Base-by-base conservation (phyloP, 2,888 invertebrate genomes). In the Parascotia fuliginaria region DNA sequence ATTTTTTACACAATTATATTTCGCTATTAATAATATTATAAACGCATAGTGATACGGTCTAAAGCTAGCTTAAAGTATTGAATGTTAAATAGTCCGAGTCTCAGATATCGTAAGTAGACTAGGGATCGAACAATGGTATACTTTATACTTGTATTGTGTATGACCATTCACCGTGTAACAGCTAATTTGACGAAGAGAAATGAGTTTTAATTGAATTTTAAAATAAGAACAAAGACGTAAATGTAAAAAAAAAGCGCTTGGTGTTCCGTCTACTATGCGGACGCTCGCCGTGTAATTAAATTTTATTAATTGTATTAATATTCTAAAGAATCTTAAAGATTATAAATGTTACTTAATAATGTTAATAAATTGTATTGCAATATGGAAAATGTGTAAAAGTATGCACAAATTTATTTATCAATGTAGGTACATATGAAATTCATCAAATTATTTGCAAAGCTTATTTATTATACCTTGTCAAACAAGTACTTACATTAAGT, bases 401-500 rank as follows among this genome's bases (percentile, higher is more conserved):
- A 60, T 69, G 80, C 80, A 79, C 83, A 81, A 82, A 77, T 68
- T 52, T 69, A 65, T 19, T 70, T 64, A 65, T 63, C 51, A n/a
- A n/a, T n/a, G 62, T 55, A 49, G 51, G 36, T 42, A 28, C 32
- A 6, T 37, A 40, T 48, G 32, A 55, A 58, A 12, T 33, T 59
- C 52, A 55, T 57, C 42, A 59, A 60, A 53, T 67, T 63, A 56
- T 62, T 64, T 59, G 54, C 49, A 42, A 61, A 59, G 60, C 61
- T 55, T 68, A 55, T n/a, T n/a, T n/a, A 58, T 54, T 42, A 55
- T 55, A 55, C 58, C 60, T 65, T 72, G 66, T 79, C 73, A 69
- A 79, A 77, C 76, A 77, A 76, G 70, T 79, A 72, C 77, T 79
- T 79, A 78, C 74, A 76, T 75, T 81, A 78, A 76, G 75, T 78